A percentile compares a stretch with the other conserved stretches of the same genome.
Evolutionary conservation across 2,888 invertebrate genomes (phyloP).

Genomic region (Aphrophora alni): DNA sequence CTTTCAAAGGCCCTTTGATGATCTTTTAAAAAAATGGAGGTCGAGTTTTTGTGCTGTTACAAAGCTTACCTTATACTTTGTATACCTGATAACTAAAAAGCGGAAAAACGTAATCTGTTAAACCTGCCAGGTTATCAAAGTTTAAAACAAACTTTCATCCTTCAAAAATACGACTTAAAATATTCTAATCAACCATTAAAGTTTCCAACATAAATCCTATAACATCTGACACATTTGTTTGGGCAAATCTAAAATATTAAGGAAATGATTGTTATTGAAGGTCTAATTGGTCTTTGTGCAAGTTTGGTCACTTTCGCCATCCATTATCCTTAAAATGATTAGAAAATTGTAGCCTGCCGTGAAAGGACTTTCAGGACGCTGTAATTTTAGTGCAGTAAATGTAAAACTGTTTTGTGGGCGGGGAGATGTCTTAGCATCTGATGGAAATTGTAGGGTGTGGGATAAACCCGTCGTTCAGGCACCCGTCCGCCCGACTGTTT

Average conservation of each 20-base stretch:
- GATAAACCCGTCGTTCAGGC: not conserved
- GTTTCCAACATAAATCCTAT: not conserved
- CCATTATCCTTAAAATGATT: constrained; percentile 1
- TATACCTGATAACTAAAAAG: too few species aligned
- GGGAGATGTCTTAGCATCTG: not conserved
- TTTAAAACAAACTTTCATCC: too few species aligned
- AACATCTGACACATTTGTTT: not conserved
- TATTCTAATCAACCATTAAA: not conserved
- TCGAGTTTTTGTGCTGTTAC: too few species aligned
- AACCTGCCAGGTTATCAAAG: too few species aligned
- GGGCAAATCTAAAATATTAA: not conserved
- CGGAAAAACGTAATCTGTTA: too few species aligned
- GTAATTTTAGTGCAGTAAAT: not conserved
- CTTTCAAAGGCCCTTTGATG: too few species aligned
- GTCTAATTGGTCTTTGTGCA: not conserved
- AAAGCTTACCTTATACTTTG: too few species aligned
- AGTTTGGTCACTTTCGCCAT: constrained; percentile 9
- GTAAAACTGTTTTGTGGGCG: not conserved
- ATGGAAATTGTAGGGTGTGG: constrained; percentile 2
- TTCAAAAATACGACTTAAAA: too few species aligned
- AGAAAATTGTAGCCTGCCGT: not conserved
- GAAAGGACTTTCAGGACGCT: not conserved
- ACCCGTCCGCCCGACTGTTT: not conserved
- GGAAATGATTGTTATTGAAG: constrained; percentile 2
- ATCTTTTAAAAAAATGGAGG: too few species aligned